Conservation (phyloP, 2,888 invertebrate species). For the Andrena haemorrhoa region DNA sequence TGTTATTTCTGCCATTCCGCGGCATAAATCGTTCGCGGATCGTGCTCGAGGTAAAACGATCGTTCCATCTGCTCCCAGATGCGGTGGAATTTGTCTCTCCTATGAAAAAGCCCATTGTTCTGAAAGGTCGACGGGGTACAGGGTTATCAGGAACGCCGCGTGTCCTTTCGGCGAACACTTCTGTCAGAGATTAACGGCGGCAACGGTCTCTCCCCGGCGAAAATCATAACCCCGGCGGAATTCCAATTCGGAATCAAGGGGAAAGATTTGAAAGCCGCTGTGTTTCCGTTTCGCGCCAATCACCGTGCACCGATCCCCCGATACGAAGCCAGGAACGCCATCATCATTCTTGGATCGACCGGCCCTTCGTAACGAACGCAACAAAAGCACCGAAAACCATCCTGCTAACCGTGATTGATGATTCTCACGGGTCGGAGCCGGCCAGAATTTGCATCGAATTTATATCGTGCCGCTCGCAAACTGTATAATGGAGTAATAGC, state of each 20-base stretch:
- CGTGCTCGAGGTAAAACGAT: conserved; percentile 40
- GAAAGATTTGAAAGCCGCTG: neutral
- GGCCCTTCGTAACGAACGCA: conserved; percentile 12
- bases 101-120: conserved; percentile 39
- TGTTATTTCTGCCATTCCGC: conserved; percentile 61
- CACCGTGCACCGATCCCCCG: conserved; percentile 6
- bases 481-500: conserved; percentile 59
- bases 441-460: conserved; percentile 64
- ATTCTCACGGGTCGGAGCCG: conserved; percentile 57
- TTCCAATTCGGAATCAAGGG: neutral
- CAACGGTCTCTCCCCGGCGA: neutral
- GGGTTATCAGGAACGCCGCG: conserved; percentile 22
- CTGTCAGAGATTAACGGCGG: neutral
- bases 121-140: conserved; percentile 33
- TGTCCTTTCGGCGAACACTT: neutral
- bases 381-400: conserved; percentile 39
- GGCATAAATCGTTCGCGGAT: conserved; percentile 61
- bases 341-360: conserved; percentile 10
- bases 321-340: neutral
- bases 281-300: neutral
- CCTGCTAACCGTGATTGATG: conserved; percentile 61
- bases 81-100: conserved; percentile 46
- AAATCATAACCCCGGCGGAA: too few relatives aligned
- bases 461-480: conserved; percentile 55
- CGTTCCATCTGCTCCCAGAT: conserved; percentile 41